Percentiles rank a stretch among this genome's conserved stretches.
Conservation (phyloP, 2,113 vertebrate species). For the Platichthys flesus region DNA sequence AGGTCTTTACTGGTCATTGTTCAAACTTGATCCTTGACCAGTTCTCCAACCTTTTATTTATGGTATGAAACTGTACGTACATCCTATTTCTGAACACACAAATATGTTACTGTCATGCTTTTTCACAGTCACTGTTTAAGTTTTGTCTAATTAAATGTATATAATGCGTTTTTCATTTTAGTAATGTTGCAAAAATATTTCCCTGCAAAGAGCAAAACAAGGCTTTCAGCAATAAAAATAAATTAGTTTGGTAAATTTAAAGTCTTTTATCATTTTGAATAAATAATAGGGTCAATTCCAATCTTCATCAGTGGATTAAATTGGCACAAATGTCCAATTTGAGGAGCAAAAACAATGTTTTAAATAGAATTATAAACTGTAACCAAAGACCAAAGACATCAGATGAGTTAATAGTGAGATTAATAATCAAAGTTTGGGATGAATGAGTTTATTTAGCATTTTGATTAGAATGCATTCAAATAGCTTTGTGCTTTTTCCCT, state of each 20-base stretch:
- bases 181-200: background rate
- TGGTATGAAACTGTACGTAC: too few relatives aligned
- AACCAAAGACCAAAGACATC: background rate
- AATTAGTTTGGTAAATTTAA: background rate
- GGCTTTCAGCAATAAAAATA: background rate
- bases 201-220: background rate
- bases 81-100: too few relatives aligned
- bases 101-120: too few relatives aligned
- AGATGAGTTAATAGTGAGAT: constrained; percentile 37
- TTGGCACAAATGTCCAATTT: background rate
- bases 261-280: background rate
- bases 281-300: background rate
- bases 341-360: background rate
- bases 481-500: constrained; percentile 43
- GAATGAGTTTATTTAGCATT: constrained; percentile 57
- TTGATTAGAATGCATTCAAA: constrained; percentile 63
- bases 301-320: background rate
- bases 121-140: too few relatives aligned
- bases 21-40: background rate
- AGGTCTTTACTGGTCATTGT: background rate
- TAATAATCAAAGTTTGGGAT: constrained; percentile 18
- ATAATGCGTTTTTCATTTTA: too few relatives aligned
- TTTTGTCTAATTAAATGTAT: too few relatives aligned
- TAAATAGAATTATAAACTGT: constrained; percentile 19
- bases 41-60: background rate